phyloP scores from a whole-genome alignment of 1,140 invertebrate genomes.

The Drosophila albomicans region DNA sequence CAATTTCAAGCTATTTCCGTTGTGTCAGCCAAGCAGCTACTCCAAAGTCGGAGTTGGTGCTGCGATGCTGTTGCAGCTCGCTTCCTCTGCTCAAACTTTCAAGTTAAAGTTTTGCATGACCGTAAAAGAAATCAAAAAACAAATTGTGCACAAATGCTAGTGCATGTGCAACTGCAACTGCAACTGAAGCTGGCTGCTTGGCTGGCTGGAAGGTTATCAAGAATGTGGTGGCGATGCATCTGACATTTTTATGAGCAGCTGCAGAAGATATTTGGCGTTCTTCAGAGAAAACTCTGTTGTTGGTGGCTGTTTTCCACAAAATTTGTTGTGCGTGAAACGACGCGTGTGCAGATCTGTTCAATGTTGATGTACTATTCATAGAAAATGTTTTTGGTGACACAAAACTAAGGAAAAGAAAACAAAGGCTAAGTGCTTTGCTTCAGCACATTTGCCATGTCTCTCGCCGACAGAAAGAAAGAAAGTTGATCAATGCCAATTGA shows the following conservation, averaged over 20 bases:
- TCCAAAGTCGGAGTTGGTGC: slow-evolving; percentile 19
- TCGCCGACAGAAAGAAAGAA: not conserved
- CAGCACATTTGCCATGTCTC: slow-evolving; percentile 4
- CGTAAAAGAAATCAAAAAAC: slow-evolving; percentile 76
- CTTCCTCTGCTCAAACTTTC: slow-evolving; percentile 38
- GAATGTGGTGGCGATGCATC: slow-evolving; percentile 13
- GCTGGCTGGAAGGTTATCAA: not conserved
- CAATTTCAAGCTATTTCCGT: slow-evolving; percentile 82
- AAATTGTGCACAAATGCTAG: slow-evolving; percentile 69
- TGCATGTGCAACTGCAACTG: slow-evolving; percentile 40
- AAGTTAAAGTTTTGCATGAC: slow-evolving; percentile 71
- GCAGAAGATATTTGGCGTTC: slow-evolving; percentile 70
- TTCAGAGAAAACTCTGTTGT: slow-evolving; percentile 9
- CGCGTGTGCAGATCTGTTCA: slow-evolving; percentile 26
- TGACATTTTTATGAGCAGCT: slow-evolving; percentile 80
- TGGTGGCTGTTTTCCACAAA: slow-evolving; percentile 61
- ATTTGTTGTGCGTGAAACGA: slow-evolving; percentile 77
- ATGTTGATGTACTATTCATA: slow-evolving; percentile 42
- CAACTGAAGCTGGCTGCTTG: slow-evolving; percentile 1
- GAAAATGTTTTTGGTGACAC: slow-evolving; percentile 11
- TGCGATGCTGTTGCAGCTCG: slow-evolving; percentile 13
- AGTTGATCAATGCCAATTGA: slow-evolving; percentile 33
- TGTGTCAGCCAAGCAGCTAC: slow-evolving; percentile 66
- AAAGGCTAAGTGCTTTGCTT: slow-evolving; percentile 4
- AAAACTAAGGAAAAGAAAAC: slow-evolving; percentile 9